These are phyloP conservation scores for Vicugna pacos DNA, from an alignment of 2,113 vertebrate genomes.

Conservation along the genomic window DNA sequence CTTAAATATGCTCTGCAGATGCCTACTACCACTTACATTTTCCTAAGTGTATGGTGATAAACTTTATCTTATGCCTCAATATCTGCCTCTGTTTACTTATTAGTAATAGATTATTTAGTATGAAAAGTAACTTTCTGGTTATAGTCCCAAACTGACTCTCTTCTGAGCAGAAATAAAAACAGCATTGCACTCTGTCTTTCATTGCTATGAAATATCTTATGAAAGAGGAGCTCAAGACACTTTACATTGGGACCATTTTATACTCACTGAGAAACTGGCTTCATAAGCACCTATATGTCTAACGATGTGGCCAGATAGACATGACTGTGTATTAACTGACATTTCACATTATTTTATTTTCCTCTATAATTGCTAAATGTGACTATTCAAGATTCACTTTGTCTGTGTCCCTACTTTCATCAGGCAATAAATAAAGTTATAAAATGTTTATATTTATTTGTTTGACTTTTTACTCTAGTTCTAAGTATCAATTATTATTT, in stretches of 20 bases:
- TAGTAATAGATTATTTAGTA: neutral
- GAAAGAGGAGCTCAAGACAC: neutral
- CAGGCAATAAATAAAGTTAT: neutral
- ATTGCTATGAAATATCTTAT: neutral
- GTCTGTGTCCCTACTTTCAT: neutral
- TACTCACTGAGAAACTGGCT: neutral
- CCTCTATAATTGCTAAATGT: neutral
- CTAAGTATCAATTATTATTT: neutral
- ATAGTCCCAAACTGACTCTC: neutral
- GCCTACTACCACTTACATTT: neutral
- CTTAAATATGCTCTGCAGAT: neutral
- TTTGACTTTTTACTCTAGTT: neutral
- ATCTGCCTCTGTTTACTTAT: neutral
- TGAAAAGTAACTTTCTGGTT: neutral
- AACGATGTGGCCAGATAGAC: neutral
- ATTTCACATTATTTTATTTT: neutral
- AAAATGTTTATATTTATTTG: neutral
- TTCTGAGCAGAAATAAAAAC: neutral
- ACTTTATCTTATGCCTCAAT: neutral
- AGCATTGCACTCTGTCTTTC: neutral
- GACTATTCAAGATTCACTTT: neutral
- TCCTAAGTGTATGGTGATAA: neutral
- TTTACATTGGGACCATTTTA: neutral
- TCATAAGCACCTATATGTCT: neutral
- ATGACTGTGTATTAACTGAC: neutral